phyloP scores from a whole-genome alignment of 2,113 vertebrate species.

The Pachycephala philippinensis region DNA sequence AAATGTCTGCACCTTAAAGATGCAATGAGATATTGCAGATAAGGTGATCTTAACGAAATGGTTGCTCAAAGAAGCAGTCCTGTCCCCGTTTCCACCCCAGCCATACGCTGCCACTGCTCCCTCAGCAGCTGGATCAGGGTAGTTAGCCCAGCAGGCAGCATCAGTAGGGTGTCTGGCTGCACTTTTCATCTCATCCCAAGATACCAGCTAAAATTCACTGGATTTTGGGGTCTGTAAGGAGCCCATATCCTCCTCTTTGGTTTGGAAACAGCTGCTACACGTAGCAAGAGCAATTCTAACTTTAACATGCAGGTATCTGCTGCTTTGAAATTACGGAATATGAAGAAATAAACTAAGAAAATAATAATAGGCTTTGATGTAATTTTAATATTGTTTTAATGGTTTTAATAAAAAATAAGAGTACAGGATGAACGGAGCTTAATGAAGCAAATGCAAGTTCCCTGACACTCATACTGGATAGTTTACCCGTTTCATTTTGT shows the following conservation, averaged over 20 bases:
- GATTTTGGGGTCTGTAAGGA: not conserved
- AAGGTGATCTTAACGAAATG: not conserved
- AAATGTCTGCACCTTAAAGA: not conserved
- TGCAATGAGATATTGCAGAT: fast-evolving
- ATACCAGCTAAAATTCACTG: not conserved
- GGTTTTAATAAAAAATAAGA: not conserved
- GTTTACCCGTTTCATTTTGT: not conserved
- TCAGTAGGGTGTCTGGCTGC: not conserved
- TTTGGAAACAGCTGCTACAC: not conserved
- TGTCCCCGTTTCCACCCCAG: not conserved
- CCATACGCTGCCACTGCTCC: not conserved
- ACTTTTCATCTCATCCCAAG: not conserved
- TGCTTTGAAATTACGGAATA: not conserved
- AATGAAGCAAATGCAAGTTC: not conserved
- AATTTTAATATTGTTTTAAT: not conserved
- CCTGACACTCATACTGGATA: not conserved
- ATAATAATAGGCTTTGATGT: not conserved
- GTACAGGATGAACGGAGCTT: not conserved
- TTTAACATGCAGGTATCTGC: not conserved
- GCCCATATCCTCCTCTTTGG: not conserved
- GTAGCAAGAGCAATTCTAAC: not conserved
- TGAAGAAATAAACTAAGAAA: not conserved
- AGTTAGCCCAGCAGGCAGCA: not conserved
- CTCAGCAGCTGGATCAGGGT: not conserved
- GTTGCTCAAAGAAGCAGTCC: not conserved